Evolutionary conservation across 2,797 vertebrate species (phyloP).

Genomic region (Dicrostonyx torquatus): DNA sequence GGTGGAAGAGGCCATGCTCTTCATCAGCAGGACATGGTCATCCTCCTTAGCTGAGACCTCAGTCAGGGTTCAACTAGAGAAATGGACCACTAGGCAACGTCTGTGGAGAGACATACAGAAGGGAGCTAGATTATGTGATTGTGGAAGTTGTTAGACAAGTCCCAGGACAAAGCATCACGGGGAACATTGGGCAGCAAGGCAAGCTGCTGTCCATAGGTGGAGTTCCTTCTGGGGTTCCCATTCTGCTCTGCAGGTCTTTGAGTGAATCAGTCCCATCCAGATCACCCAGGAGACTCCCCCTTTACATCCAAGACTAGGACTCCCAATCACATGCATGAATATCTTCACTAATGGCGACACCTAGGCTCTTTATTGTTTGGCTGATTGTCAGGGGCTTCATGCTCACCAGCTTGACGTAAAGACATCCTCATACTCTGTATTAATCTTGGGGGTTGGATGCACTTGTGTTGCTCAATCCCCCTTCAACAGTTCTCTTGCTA

Average conservation of each 20-base stretch:
- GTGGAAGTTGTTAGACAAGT: not conserved
- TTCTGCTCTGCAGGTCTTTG: not conserved
- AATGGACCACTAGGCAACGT: not conserved
- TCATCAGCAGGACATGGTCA: not conserved
- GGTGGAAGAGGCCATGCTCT: not conserved
- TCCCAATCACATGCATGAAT: not conserved
- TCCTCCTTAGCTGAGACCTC: not conserved
- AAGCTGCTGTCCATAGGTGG: not conserved
- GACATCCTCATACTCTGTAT: not conserved
- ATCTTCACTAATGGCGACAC: not conserved
- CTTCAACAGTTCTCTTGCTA: not conserved
- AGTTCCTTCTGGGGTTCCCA: not conserved
- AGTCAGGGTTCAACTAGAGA: not conserved
- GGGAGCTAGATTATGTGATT: not conserved
- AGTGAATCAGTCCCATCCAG: not conserved
- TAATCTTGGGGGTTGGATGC: not conserved
- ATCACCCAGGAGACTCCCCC: not conserved
- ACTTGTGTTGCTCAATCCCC: not conserved
- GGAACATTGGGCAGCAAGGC: not conserved
- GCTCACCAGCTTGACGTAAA: not conserved
- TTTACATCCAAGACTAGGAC: not conserved
- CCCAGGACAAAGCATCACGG: fast-evolving
- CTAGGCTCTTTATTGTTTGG: not conserved
- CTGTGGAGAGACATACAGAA: not conserved
- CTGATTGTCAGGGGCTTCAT: not conserved